phyloP scores from a whole-genome alignment of 2,113 vertebrate genomes.

The Corynorhinus townsendii region DNA sequence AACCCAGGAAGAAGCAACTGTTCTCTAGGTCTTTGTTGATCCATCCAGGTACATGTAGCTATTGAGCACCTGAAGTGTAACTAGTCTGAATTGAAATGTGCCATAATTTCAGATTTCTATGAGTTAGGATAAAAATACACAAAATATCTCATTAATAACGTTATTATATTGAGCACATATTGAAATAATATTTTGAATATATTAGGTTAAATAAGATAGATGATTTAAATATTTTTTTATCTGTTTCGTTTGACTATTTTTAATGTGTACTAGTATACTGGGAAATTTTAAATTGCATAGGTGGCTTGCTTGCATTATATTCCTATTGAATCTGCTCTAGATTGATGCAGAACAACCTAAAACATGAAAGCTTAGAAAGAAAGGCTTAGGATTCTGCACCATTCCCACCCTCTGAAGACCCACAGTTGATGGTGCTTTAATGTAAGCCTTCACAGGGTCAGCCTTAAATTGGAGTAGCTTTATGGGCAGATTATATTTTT shows the following conservation, averaged over 20 bases:
- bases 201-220: neutral
- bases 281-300: neutral
- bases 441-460: neutral
- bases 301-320: neutral
- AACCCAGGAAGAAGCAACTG: neutral
- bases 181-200: neutral
- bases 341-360: neutral
- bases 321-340: neutral
- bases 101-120: neutral
- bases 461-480: neutral
- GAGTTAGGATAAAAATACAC: neutral
- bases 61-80: neutral
- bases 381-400: neutral
- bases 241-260: neutral
- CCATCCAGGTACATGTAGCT: neutral
- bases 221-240: neutral
- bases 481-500: neutral
- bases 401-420: neutral
- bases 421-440: neutral
- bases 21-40: neutral
- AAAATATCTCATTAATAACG: neutral
- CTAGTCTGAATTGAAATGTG: neutral
- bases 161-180: neutral
- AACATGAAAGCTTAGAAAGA: neutral
- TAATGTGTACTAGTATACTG: neutral